Evolutionary conservation across 2,888 invertebrate species (phyloP).

Genomic region (Apomyelois bistriatella): DNA sequence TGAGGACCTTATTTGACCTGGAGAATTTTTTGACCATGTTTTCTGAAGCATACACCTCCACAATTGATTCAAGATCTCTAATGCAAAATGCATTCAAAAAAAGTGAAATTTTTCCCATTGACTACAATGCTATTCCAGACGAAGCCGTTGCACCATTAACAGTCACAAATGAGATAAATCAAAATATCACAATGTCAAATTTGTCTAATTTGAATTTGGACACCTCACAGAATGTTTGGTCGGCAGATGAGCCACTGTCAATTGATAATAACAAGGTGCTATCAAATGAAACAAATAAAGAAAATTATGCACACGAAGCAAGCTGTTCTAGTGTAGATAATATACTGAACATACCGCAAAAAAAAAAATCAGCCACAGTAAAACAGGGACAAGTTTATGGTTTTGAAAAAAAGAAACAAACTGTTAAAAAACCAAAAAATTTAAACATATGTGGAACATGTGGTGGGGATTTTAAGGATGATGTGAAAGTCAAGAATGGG

Average conservation of each 20-base stretch:
- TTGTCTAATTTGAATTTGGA: background rate
- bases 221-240: no score
- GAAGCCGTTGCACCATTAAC: background rate
- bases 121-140: background rate
- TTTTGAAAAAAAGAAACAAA: no score
- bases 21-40: no score
- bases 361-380: background rate
- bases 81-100: background rate
- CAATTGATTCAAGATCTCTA: background rate
- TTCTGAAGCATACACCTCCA: background rate
- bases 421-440: background rate
- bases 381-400: background rate
- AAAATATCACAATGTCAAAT: background rate
- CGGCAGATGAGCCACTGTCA: background rate
- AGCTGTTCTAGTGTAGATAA: no score
- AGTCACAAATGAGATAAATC: background rate
- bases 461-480: background rate
- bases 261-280: background rate
- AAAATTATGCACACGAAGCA: no score
- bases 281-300: no score
- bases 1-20: background rate
- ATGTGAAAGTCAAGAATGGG: background rate
- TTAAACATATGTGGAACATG: background rate
- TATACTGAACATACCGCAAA: no score
- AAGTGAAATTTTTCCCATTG: background rate